Evolutionary conservation across 2,888 invertebrate genomes (phyloP).

Genomic region (Syritta pipiens): DNA sequence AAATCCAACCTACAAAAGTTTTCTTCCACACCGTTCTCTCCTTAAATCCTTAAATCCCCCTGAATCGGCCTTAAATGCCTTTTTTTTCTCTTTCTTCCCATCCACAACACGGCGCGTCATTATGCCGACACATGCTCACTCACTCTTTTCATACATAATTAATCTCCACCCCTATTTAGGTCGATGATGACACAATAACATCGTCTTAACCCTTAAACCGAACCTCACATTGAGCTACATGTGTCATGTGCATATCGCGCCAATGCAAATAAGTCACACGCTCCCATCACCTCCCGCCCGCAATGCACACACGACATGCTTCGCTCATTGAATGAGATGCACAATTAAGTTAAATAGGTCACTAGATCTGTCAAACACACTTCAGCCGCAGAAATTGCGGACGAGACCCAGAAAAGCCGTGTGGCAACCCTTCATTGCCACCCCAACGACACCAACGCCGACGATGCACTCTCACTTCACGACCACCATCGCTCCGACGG

Average conservation of each 20-base stretch:
- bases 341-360: conserved; percentile 46
- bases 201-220: conserved; percentile 10
- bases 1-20: no score
- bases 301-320: conserved; percentile 1
- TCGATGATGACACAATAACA: conserved; percentile 31
- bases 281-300: no score
- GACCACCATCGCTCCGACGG: conserved; percentile 12
- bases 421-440: not conserved
- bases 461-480: conserved; percentile 5
- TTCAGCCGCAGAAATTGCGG: conserved; percentile 25
- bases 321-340: conserved; percentile 12
- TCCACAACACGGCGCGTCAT: no score
- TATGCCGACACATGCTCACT: no score
- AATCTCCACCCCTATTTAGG: conserved; percentile 10
- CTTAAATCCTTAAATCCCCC: no score
- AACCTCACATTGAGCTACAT: conserved; percentile 8
- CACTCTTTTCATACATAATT: not conserved
- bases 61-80: no score
- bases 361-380: conserved; percentile 50
- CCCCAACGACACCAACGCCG: not conserved
- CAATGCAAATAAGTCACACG: no score
- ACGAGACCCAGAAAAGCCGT: conserved; percentile 16
- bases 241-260: conserved; percentile 14
- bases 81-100: no score
- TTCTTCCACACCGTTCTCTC: no score